Conservation (phyloP, 1,140 invertebrate species). For the Macrobrachium rosenbergii region DNA sequence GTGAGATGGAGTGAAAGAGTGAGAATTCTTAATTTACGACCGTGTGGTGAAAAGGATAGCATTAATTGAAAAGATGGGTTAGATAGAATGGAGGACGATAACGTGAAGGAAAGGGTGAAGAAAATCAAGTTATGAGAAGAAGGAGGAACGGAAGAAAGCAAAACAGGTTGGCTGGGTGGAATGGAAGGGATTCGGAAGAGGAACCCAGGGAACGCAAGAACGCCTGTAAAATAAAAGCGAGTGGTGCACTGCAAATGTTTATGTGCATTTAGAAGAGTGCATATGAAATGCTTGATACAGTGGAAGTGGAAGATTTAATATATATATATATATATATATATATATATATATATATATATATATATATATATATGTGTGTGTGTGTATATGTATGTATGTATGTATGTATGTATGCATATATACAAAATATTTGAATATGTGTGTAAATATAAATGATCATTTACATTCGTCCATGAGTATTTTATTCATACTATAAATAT, state of each 20-base stretch:
- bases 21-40: too few species aligned
- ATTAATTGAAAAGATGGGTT: too few species aligned
- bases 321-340: neutral
- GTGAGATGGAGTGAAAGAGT: too few species aligned
- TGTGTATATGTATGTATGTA: conserved; percentile 3
- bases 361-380: conserved; percentile 16
- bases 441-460: too few species aligned
- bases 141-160: neutral
- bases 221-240: too few species aligned
- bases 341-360: conserved; percentile 18
- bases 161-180: neutral
- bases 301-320: too few species aligned
- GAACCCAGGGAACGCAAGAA: neutral
- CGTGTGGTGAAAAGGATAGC: neutral
- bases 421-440: too few species aligned
- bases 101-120: neutral
- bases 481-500: too few species aligned
- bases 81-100: neutral
- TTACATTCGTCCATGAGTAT: too few species aligned
- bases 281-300: too few species aligned
- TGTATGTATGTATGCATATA: conserved; percentile 17
- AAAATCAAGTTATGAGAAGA: neutral
- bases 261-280: neutral
- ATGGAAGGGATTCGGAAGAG: neutral
- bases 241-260: neutral